Evolutionary conservation across 2,113 vertebrate species (phyloP).

Genomic region (Plecotus auritus): DNA sequence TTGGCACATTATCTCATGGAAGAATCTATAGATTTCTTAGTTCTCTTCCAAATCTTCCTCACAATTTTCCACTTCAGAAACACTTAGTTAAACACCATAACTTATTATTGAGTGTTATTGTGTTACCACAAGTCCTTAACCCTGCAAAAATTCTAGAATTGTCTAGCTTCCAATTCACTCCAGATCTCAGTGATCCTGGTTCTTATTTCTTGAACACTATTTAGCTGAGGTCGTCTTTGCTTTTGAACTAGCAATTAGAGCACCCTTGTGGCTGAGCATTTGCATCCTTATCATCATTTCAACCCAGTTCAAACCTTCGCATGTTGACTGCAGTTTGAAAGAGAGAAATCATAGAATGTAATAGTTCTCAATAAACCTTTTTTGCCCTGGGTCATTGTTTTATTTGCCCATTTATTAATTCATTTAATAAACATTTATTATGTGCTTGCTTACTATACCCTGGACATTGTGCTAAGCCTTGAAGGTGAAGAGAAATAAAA

Average conservation of each 20-base stretch:
- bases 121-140: neutral
- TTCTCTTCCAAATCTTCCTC: constrained; percentile 66
- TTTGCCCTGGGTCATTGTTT: neutral
- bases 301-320: neutral
- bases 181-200: neutral
- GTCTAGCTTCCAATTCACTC: neutral
- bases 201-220: neutral
- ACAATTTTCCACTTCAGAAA: constrained; percentile 69
- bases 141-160: constrained; percentile 27
- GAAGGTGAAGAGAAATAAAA: neutral
- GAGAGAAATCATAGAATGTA: neutral
- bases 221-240: neutral
- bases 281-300: neutral
- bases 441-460: neutral
- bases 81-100: constrained; percentile 32
- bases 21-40: constrained; percentile 45
- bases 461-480: neutral
- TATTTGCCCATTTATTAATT: neutral
- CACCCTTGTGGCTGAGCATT: neutral
- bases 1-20: constrained; percentile 37
- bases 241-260: neutral
- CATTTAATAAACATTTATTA: neutral
- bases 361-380: neutral
- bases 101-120: constrained; percentile 23
- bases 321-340: neutral